Conservation (phyloP, 2,113 vertebrate species). For the Rhinogobius similis region DNA sequence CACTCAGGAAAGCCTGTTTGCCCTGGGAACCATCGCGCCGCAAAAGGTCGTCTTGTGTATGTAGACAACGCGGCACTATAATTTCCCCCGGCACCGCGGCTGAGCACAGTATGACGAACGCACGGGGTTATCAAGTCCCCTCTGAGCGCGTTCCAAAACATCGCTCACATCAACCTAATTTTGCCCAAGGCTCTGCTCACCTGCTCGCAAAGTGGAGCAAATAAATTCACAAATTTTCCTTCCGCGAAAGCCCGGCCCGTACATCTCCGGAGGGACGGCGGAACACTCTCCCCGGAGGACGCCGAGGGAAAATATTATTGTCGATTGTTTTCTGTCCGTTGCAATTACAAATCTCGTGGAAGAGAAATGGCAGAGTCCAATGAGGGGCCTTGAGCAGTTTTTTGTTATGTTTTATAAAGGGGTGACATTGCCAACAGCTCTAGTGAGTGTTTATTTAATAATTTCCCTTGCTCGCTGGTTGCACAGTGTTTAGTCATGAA, state of each 20-base stretch:
- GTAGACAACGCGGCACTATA: slow-evolving; percentile 67
- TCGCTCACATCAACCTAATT: slow-evolving; percentile 76
- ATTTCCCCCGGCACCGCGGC: slow-evolving; percentile 72
- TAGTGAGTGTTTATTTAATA: slow-evolving; percentile 55
- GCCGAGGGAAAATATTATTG: slow-evolving; percentile 54
- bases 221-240: slow-evolving; percentile 73
- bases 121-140: slow-evolving; percentile 71
- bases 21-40: slow-evolving; percentile 60
- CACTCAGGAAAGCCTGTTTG: slow-evolving; percentile 43
- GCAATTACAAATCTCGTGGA: slow-evolving; percentile 70
- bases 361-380: slow-evolving; percentile 55
- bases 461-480: slow-evolving; percentile 43
- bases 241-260: too few relatives aligned
- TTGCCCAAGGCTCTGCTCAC: slow-evolving; percentile 74
- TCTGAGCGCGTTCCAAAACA: slow-evolving; percentile 66
- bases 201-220: slow-evolving; percentile 71
- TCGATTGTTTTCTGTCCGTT: slow-evolving; percentile 46
- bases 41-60: slow-evolving; percentile 64
- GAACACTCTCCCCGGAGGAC: slow-evolving; percentile 51
- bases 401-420: slow-evolving; percentile 60
- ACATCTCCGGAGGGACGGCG: slow-evolving; percentile 25
- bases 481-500: slow-evolving; percentile 53
- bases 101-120: slow-evolving; percentile 72
- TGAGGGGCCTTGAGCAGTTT: slow-evolving; percentile 41
- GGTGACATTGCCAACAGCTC: slow-evolving; percentile 66